Evolutionary conservation across 2,888 invertebrate species (phyloP), one percentile per base, ranked within the genome.

Genomic region (Pristionchus japonicus): DNA sequence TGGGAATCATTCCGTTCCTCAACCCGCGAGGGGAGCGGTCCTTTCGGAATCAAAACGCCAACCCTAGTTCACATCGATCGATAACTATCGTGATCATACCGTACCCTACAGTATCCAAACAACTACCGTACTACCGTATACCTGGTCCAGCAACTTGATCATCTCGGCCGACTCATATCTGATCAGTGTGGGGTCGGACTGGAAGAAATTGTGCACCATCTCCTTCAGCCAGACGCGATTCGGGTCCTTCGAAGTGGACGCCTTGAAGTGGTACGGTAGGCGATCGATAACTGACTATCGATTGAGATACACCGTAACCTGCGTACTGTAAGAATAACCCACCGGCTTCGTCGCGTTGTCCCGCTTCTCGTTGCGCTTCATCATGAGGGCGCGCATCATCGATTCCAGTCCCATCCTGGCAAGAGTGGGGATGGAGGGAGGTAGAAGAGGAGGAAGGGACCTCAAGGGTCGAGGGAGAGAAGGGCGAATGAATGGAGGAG

Each of bases 401-500:
- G 77, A 77, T 40, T 77, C 77, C n/a, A 77, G 23, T 0, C 77
- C 77, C 77, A 77, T 77, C 77, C 40, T 74, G n/a, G n/a, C n/a
- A n/a, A n/a, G n/a, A n/a, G n/a, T n/a, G n/a, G n/a, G n/a, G n/a
- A n/a, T 23, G 57, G 57, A 57, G 57, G 57, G n/a, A n/a, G 57
- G n/a, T 13, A n/a, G n/a, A n/a, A n/a, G n/a, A n/a, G 9, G n/a
- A n/a, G 57, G 3, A n/a, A 20, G 7, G 23, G 57, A 57, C 57
- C 57, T 4, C 57, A 4, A 7, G 57, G 57, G n/a, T 13, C 4
- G 6, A 15, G 57, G 9, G n/a, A 3, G 17, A 57, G 57, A 57
- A n/a, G 57, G 17, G 57, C 3, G 6, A 57, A n/a, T 57, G 57
- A 57, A 11, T 7, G 17, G 57, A 43, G 43, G 43, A 43, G 43